Conservation (phyloP, 2,888 invertebrate genomes). For the Cerastis rubricosa region DNA sequence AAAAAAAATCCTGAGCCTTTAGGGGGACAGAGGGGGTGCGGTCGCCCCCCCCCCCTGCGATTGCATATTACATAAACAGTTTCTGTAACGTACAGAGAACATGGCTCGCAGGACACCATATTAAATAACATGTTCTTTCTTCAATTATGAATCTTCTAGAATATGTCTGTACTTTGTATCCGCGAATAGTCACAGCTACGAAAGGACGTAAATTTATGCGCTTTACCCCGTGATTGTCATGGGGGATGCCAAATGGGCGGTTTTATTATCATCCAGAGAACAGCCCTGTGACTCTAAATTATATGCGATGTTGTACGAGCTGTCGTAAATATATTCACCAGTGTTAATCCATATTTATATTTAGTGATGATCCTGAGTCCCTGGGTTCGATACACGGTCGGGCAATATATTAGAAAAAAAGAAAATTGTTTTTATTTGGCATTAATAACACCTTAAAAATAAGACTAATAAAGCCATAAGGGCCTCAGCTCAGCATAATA, state of each 20-base stretch:
- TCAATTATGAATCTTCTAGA: conserved; percentile 24
- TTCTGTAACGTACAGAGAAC: background rate
- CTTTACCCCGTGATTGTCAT: conserved; percentile 66
- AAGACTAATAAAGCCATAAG: too few relatives aligned
- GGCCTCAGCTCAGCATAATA: too few relatives aligned
- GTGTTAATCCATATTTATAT: background rate
- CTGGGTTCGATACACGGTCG: too few relatives aligned
- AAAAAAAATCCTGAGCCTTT: too few relatives aligned
- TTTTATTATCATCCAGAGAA: conserved; percentile 63
- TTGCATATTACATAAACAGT: too few relatives aligned
- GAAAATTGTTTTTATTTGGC: too few relatives aligned
- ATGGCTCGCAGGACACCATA: too few relatives aligned
- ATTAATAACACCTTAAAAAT: too few relatives aligned
- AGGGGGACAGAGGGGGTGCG: too few relatives aligned
- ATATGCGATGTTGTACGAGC: conserved; percentile 32
- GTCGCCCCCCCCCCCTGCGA: too few relatives aligned
- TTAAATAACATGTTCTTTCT: background rate
- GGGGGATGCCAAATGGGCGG: conserved; percentile 61
- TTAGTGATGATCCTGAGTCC: too few relatives aligned
- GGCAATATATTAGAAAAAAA: too few relatives aligned
- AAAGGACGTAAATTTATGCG: conserved; percentile 61
- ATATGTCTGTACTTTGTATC: background rate
- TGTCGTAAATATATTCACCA: conserved; percentile 41
- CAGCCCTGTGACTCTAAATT: conserved; percentile 45
- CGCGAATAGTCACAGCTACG: conserved; percentile 28